Evolutionary conservation across 92 coral and sea anemone species (phyloP), one percentile per base, ranked within the genome.

Genomic region (Bergia sp.): DNA sequence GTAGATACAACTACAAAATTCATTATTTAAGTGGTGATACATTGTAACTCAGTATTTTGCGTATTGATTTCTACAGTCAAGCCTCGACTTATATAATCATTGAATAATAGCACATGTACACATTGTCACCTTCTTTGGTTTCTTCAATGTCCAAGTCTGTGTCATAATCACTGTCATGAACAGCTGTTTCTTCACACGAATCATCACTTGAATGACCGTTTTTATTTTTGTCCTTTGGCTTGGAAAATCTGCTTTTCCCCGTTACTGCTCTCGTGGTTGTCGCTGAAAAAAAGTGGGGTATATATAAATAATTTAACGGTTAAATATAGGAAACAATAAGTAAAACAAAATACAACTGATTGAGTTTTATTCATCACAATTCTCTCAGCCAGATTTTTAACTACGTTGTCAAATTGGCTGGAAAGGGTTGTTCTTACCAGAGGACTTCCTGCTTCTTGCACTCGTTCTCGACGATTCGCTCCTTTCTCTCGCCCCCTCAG

Each of bases 71-170:
- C 58, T 53, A 53, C 58, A 53, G 58, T 3, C 58, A 53, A 53
- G 11, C 58, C 58, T 53, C 16, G 2, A 53, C 58, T 53, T 61
- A 61, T 23, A 20, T 18, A 0, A 61, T 18, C 69, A 61, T 23
- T 16, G 67, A 16, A 61, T 61, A 50, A 50, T 50, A 15, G 13
- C 15, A 10, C 49, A 44, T 8, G 3, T 44, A 57, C 20, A 57
- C 10, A 57, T 61, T 37, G 12, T 37, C 29, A 81, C 85, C 85
- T 81, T 81, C 85, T 81, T 81, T 81, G 42, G 86, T 86, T 82
- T 96, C 94, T 81, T 93, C 98, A 75, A 82, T 83, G 42, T 96
- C 99, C 76, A 96, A 76, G 81, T 96, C 99, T 11, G 99, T 96
- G 67, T 96, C 99, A 88, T 96, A 96, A 47, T 96, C 99, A 69